These are phyloP conservation scores for Acomys russatus DNA, from an alignment of 2,797 vertebrate genomes.

Conservation along the genomic window DNA sequence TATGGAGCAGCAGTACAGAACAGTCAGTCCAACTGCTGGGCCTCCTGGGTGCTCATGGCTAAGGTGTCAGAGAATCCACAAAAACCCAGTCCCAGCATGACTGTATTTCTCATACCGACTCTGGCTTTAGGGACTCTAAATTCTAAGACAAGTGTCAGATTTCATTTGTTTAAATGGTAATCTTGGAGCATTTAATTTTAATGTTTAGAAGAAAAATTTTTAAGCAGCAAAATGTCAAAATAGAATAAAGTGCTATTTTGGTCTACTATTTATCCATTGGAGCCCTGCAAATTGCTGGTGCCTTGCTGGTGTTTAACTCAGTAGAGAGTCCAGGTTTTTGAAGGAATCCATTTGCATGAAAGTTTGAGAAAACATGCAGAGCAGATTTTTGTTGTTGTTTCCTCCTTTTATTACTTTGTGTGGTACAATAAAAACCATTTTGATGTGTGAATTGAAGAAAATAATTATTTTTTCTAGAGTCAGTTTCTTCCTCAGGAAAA, in stretches of 20 bases:
- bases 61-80: background rate
- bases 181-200: conserved; percentile 37
- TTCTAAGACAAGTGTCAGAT: background rate
- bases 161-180: conserved; percentile 51
- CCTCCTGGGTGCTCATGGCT: background rate
- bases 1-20: background rate
- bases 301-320: background rate
- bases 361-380: background rate
- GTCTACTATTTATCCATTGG: background rate
- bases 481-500: background rate
- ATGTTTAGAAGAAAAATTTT: conserved; percentile 4
- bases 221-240: conserved; percentile 28
- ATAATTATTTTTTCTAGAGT: conserved; percentile 9
- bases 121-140: conserved; percentile 8
- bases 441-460: background rate
- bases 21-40: background rate
- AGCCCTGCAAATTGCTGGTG: background rate
- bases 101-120: background rate
- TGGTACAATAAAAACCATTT: conserved; percentile 8
- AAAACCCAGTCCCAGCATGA: background rate
- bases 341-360: conserved; percentile 31
- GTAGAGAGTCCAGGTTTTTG: conserved; percentile 23
- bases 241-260: background rate
- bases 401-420: background rate
- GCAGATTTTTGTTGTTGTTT: background rate